Percentiles rank a stretch among this genome's conserved stretches.
Conservation (phyloP, 2,113 vertebrate species). For the Ascaphus truei region DNA sequence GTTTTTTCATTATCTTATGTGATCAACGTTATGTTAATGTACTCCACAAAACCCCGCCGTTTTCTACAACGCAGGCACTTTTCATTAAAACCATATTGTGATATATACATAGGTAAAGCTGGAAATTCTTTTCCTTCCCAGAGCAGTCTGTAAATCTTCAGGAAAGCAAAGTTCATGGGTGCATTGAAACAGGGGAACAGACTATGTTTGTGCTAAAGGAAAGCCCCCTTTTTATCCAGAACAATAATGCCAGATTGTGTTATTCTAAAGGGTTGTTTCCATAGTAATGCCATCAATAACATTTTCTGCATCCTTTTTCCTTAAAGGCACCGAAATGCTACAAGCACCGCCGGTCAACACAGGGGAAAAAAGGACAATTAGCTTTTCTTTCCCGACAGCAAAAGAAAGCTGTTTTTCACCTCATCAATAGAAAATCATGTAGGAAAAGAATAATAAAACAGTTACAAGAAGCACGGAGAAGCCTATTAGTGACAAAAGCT, state of each 20-base stretch:
- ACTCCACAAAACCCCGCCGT: constrained; percentile 21
- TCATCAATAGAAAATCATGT: constrained; percentile 59
- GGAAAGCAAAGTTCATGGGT: constrained; percentile 57
- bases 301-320: constrained; percentile 60
- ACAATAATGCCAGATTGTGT: constrained; percentile 65
- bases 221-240: constrained; percentile 41
- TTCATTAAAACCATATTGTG: constrained; percentile 39
- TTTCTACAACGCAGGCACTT: constrained; percentile 10
- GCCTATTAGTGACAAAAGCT: constrained; percentile 60
- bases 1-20: constrained; percentile 37
- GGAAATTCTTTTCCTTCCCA: constrained; percentile 42
- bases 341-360: constrained; percentile 48
- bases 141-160: constrained; percentile 39
- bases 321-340: constrained; percentile 55
- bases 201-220: constrained; percentile 54
- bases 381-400: constrained; percentile 46
- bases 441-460: constrained; percentile 57
- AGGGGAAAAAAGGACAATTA: constrained; percentile 53
- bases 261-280: constrained; percentile 61
- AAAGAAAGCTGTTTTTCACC: constrained; percentile 53
- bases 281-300: constrained; percentile 66
- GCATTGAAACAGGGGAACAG: constrained; percentile 52
- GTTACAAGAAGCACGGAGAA: constrained; percentile 51
- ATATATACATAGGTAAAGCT: constrained; percentile 40
- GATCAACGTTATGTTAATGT: constrained; percentile 41